These are phyloP conservation scores for Actinia equina DNA, from an alignment of 64 coral and sea anemone genomes.

Conservation along the genomic window DNA sequence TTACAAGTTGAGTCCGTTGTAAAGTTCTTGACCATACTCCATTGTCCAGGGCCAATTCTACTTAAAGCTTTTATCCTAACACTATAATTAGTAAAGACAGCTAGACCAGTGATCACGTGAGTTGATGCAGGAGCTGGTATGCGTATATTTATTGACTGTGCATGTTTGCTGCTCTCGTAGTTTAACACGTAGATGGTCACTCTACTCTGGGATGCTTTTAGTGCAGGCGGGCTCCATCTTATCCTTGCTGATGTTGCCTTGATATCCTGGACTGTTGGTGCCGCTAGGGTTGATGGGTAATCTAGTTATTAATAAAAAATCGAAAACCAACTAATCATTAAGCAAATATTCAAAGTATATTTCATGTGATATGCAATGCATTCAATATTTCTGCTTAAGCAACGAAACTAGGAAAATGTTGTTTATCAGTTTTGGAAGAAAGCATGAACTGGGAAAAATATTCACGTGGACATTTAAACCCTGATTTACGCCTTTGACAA, in stretches of 20 bases:
- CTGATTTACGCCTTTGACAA: too few species aligned
- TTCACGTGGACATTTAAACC: too few species aligned
- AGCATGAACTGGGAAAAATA: too few species aligned
- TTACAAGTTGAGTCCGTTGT: conserved; percentile 47
- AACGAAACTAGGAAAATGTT: too few species aligned
- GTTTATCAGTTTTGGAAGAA: too few species aligned
- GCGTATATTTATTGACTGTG: neutral
- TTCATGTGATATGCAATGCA: too few species aligned
- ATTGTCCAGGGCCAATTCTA: conserved; percentile 29
- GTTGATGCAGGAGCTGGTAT: neutral
- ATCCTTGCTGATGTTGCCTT: conserved; percentile 20
- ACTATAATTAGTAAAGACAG: conserved; percentile 42
- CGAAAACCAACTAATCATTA: neutral
- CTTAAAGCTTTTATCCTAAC: conserved; percentile 33
- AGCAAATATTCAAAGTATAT: too few species aligned
- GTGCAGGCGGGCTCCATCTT: conserved; percentile 20
- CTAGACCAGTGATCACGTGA: conserved; percentile 14
- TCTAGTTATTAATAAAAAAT: neutral
- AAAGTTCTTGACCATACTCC: conserved; percentile 8
- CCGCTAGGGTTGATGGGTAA: conserved; percentile 7
- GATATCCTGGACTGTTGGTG: neutral
- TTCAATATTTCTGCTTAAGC: too few species aligned
- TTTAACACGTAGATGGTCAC: neutral
- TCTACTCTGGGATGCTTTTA: neutral
- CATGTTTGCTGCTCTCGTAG: neutral